Conservation (phyloP, 2,797 vertebrate genomes). For the Scyliorhinus canicula region DNA sequence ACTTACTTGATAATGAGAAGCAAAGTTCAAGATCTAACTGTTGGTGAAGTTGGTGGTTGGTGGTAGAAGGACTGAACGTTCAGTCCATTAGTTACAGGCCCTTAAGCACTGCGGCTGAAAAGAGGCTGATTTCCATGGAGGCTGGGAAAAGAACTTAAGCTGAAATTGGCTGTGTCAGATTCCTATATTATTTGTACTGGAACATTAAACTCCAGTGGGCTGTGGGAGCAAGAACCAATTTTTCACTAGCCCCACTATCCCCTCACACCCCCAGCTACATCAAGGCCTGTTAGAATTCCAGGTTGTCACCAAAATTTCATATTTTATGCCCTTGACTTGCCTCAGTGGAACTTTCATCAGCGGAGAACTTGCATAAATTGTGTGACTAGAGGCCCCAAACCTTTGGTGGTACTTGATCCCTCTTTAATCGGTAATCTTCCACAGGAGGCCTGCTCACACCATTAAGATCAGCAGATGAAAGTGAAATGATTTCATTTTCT, state of each 20-base stretch:
- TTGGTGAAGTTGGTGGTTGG: too few species aligned
- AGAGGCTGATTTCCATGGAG: neutral
- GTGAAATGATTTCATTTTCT: neutral
- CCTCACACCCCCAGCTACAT: neutral
- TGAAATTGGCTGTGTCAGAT: neutral
- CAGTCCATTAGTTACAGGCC: neutral
- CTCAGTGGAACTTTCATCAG: neutral
- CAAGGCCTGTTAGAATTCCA: neutral
- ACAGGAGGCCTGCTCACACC: neutral
- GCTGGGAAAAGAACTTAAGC: neutral
- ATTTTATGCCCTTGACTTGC: neutral
- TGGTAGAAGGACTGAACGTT: neutral
- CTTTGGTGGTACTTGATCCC: neutral
- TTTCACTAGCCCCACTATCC: neutral
- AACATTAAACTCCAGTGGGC: neutral
- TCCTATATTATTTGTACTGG: neutral
- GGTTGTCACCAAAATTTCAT: neutral
- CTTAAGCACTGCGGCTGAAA: neutral
- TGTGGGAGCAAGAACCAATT: neutral
- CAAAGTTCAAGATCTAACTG: neutral
- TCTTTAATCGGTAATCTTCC: neutral
- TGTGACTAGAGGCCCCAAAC: neutral
- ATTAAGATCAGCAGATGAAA: neutral
- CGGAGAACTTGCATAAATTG: neutral
- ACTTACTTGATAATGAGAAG: too few species aligned